Base-by-base conservation (phyloP, 2,113 vertebrate genomes). In the Atlantisia rogersi region DNA sequence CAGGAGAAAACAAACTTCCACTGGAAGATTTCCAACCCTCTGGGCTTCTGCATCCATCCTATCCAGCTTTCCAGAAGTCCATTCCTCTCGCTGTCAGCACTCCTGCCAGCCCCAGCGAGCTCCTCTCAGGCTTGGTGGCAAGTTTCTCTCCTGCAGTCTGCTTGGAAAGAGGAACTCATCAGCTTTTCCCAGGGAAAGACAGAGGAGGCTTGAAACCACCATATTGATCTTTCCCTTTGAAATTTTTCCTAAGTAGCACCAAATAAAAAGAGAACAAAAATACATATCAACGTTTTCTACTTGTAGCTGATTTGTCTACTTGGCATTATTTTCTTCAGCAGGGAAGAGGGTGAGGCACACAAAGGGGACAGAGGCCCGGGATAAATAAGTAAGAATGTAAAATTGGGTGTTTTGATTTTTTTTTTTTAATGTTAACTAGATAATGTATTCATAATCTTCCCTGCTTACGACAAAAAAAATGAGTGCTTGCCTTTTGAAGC, bases 371-470 rank as follows among this genome's bases (percentile, higher is more conserved):
- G 81, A 94, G 80, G 82, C 88, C 77, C 0, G 3, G 95, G 69
- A 96, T 96, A 95, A 96, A 97, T 92, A 96, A 97, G 96, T 69
- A 58, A 95, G 90, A 93, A 97, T 96, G 97, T 97, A 97, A 96
- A 97, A 97, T 74, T 69, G 91, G 91, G 90, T 97, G 92, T 97
- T 97, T 94, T 88, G 92, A 95, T 95, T 94, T 96, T 95, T 93
- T 95, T 93, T 91, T 95, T 96, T 93, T 59, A 94, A 94, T 97
- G 95, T 97, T 97, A 97, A 97, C 94, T 95, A 94, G 95, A 93
- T 97, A 97, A 97, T 97, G 89, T 97, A 97, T 97, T 97, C 97
- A 96, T 96, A 96, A 97, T 97, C 94, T 95, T 94, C 91, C 69
- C 92, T 88, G 95, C 97, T 97, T 96, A 97, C 60, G 69, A 96